These are phyloP conservation scores for Planococcus citri DNA, from an alignment of 1,140 invertebrate species.

Conservation along the genomic window DNA sequence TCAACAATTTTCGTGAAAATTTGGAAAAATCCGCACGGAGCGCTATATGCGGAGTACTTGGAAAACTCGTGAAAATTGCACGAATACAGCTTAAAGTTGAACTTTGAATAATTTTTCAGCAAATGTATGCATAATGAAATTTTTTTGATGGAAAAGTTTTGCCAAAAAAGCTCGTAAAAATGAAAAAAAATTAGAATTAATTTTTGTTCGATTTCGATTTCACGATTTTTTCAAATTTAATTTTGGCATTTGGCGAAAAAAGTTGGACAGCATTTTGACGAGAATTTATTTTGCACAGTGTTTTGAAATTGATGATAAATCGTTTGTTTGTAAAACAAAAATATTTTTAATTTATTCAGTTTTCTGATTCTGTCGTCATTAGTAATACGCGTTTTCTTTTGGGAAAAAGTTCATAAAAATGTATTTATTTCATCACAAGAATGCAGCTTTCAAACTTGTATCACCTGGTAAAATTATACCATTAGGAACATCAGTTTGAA, in stretches of 20 bases:
- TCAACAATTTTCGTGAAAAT: not conserved
- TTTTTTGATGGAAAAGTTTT: too few relatives aligned
- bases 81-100: too few relatives aligned
- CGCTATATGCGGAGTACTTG: too few relatives aligned
- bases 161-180: too few relatives aligned
- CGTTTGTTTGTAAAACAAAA: not conserved
- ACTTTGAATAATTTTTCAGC: too few relatives aligned
- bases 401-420: not conserved
- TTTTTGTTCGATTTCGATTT: not conserved
- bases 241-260: not conserved
- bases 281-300: too few relatives aligned
- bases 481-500: not conserved
- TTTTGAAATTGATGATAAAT: not conserved
- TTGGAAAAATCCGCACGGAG: too few relatives aligned
- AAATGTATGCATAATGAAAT: too few relatives aligned
- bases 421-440: not conserved
- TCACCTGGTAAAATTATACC: not conserved
- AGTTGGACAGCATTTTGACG: not conserved
- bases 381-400: not conserved
- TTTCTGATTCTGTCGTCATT: not conserved
- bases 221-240: not conserved
- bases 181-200: too few relatives aligned
- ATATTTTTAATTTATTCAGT: not conserved
- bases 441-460: not conserved
- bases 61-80: too few relatives aligned